Base-by-base conservation (phyloP, 2,888 invertebrate species). In the Rhaphigaster nebulosa region DNA sequence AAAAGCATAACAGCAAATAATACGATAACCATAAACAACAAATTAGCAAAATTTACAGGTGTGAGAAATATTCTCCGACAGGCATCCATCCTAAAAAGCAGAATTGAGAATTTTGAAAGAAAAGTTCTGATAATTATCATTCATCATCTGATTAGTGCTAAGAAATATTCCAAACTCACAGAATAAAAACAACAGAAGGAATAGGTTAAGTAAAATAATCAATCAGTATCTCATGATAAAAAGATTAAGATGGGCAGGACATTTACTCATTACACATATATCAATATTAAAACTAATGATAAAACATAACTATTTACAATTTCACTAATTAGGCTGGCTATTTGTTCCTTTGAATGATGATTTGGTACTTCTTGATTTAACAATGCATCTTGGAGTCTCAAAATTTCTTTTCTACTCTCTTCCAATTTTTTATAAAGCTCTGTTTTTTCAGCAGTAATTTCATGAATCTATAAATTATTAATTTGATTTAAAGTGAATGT, bases 311-410 rank as follows among this genome's bases (percentile, higher is more conserved):
- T 76, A 20, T 93, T 94, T 93, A 96, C 95, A 93, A 97, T 93
- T 93, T 97, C 96, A 91, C 95, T 95, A 89, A 97, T 94, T 10
- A 97, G 94, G 90, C 95, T 95, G 0, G 95, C 95, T 0, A 96
- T 95, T 94, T 96, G 96, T 92, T 96, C 96, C 92, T 95, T 95
- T 0, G 96, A 96, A 80, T 96, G 93, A 41, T 95, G 95, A 0
- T 95, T 95, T 92, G 95, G 95, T 89, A 94, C 92, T 26, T 93
- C 94, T 20, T 94, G 95, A 93, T 92, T 92, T 88, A 56, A 41
- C 52, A 91, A 70, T 20, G 90, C 91, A 65, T 91, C 90, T 84
- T 92, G 91, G 29, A 92, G 88, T 29, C 90, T 90, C 23, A 65
- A 84, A 38, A 91, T 91, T 88, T 92, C 91, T 84, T 90, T 89